Base-by-base conservation (phyloP, 2,888 invertebrate species). In the Drosophila stalkeri region DNA sequence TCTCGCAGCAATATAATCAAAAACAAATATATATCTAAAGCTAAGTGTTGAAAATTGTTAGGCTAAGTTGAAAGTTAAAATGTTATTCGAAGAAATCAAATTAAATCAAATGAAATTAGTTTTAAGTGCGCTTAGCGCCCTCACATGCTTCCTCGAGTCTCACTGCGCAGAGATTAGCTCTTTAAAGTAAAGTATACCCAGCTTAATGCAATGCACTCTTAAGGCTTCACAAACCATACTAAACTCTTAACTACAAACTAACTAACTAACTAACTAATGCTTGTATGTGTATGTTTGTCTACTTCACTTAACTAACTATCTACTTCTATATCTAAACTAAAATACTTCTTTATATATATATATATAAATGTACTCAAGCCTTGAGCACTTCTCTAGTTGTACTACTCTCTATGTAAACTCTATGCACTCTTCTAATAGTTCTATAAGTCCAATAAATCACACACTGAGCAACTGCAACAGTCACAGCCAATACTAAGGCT, bases 261-360 rank as follows among this genome's bases (percentile, higher is more conserved):
- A 59, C 63, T 63, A 63, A 76, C 49, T 64, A 68, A 59, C 49
- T 64, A 68, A 59, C 57, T 64, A 63, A 72, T 78, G 78, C 78
- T 77, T 81, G 81, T 81, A 78, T 81, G 78, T 78, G 81, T 81
- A 78, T 81, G 83, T 80, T 72, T 82, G 70, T 82, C 89, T 80
- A 67, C 82, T 70, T 77, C 72, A 77, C 77, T 68, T 47, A 62
- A 59, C 27, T 33, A 72, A 59, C 72, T 75, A 70, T 69, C 56
- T 57, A 65, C 31, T 49, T 72, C 47, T 81, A 73, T 81, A 68
- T 60, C 41, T 60, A 64, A 67, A 62, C 61, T 65, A 37, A 55
- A n/a, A 44, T 43, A 60, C 39, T 27, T 47, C 47, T 47, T 16
- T 47, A 44, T 35, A 23, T 31, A 27, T 41, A 9, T 39, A 23